phyloP scores from a whole-genome alignment of 2,113 vertebrate genomes.

The Chaetura pelagica region DNA sequence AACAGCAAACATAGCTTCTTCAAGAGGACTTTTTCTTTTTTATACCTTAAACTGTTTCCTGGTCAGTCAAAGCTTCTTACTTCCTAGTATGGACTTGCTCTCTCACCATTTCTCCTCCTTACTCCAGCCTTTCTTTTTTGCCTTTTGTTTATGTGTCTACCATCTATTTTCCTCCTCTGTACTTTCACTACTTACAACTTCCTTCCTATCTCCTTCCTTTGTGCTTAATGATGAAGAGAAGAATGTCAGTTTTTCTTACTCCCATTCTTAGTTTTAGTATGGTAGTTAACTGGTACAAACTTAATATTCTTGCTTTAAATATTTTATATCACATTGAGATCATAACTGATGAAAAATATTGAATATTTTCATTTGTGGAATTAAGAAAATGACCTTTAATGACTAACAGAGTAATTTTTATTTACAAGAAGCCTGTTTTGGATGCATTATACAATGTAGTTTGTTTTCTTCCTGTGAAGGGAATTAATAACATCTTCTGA shows the following conservation, averaged over 20 bases:
- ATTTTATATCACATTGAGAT: not conserved
- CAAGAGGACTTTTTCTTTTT: not conserved
- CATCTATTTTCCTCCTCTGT: not conserved
- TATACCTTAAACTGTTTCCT: not conserved
- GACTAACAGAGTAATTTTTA: not conserved
- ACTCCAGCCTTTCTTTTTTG: not conserved
- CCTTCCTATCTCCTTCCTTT: not conserved
- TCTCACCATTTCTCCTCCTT: not conserved
- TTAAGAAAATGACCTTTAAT: not conserved
- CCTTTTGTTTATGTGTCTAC: not conserved
- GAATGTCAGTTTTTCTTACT: not conserved
- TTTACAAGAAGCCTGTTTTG: not conserved
- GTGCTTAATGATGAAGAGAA: not conserved
- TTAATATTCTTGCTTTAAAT: not conserved
- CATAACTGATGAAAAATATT: not conserved
- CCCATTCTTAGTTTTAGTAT: not conserved
- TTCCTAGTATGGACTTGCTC: not conserved
- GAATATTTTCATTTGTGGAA: not conserved
- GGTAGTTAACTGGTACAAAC: not conserved
- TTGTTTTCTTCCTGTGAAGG: not conserved
- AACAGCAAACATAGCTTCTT: not conserved
- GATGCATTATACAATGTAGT: not conserved
- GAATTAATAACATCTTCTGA: not conserved
- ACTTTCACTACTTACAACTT: not conserved
- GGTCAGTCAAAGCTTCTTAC: not conserved